A percentile compares a stretch with the other conserved stretches of the same genome.
Conservation (phyloP, 2,113 vertebrate species). For the Alexandromys fortis region DNA sequence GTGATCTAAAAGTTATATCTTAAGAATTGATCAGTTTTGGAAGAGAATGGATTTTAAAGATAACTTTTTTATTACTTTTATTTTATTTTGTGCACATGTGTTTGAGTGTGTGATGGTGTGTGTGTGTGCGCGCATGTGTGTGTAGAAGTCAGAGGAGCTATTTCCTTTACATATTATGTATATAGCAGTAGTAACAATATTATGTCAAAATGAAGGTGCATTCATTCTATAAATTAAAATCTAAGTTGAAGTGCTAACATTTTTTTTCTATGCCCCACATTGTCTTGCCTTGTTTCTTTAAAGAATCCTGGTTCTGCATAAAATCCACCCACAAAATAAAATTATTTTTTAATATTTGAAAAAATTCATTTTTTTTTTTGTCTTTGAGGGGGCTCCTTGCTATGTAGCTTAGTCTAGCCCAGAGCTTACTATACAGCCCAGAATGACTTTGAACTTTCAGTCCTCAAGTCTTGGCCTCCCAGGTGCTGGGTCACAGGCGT, state of each 20-base stretch:
- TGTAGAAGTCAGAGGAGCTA: too few species aligned
- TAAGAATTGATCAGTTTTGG: conserved; percentile 5
- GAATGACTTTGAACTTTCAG: neutral
- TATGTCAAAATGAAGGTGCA: conserved; percentile 1
- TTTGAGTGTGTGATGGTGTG: too few species aligned
- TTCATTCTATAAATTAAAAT: conserved; percentile 22
- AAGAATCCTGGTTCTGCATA: neutral
- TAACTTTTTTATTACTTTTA: neutral
- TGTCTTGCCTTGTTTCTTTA: neutral
- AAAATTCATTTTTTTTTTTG: neutral
- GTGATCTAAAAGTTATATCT: conserved; percentile 29
- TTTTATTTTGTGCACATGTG: neutral
- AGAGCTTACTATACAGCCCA: neutral
- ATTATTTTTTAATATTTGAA: neutral
- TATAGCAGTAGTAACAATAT: neutral
- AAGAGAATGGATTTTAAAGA: neutral
- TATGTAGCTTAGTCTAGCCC: neutral
- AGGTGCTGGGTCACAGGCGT: neutral
- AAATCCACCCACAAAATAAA: neutral
- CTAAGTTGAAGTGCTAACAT: conserved; percentile 19
- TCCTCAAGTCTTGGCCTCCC: neutral
- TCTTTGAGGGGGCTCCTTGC: neutral
- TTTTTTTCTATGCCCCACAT: neutral
- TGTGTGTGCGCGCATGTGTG: too few species aligned
- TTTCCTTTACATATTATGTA: neutral